Base-by-base conservation (phyloP, 2,888 invertebrate species). In the Drosophila helvetica region DNA sequence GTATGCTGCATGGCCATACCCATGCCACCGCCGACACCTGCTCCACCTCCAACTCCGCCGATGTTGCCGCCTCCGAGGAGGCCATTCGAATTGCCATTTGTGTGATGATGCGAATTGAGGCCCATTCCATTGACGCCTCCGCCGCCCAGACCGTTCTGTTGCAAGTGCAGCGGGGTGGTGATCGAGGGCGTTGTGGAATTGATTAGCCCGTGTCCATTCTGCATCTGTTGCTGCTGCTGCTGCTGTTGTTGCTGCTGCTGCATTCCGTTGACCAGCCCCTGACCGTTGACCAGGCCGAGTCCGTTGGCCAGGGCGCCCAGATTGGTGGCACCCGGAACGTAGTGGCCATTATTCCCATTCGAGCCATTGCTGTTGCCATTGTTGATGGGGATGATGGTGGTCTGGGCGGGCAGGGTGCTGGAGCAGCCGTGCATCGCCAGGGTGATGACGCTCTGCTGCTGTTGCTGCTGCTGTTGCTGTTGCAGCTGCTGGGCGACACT, bases 311-410 rank as follows among this genome's bases (percentile, higher is more conserved):
- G 27, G 7, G 85, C 75, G 22, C 79, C 79, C 61, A 85, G 72
- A 61, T 81, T 80, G 15, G 86, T 85, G 58, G 75, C 75, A 25
- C 86, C 86, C 0, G 78, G 74, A 45, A 80, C 85, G 47, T 77
- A 75, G 17, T 76, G 78, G 2, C 76, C 78, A 27, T 84, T 83
- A 38, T 84, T 83, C 1, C 75, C 78, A 38, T 84, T 83, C 5
- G 70, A 73, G 42, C 62, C 59, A 27, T 65, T 58, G 30, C 48
- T 45, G 51, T 43, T 46, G 2, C 58, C 71, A 1, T 74, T 86
- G 89, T 80, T 30, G 93, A 93, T 72, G 93, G 93, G 93, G 88
- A 94, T 94, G 64, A 93, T 92, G 52, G 93, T 93, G 55, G 92
- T 93, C 86, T 93, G 93, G 77, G 93, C 93, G 82, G 91, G 91